Conservation (phyloP, 2,797 vertebrate species). For the Pseudotriccus pelzelni region DNA sequence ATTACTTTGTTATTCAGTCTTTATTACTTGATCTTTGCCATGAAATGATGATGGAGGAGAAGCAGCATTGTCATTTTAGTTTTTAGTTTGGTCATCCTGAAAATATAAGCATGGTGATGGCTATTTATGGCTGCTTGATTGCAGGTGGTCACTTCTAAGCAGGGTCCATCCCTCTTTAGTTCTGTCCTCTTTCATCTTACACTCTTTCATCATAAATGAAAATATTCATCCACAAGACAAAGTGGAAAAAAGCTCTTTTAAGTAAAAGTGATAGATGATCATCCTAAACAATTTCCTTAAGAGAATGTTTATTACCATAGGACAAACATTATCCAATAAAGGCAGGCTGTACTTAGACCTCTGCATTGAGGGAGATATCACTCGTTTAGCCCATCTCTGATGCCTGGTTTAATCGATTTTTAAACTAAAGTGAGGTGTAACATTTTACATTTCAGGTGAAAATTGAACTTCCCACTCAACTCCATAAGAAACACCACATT, state of each 20-base stretch:
- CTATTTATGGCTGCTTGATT: neutral
- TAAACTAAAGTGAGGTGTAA: conserved; percentile 56
- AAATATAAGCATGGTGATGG: neutral
- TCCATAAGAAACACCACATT: conserved; percentile 97
- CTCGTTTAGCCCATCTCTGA: neutral
- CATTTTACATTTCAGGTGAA: conserved; percentile 88
- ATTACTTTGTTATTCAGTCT: neutral
- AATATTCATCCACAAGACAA: neutral
- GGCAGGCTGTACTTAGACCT: neutral
- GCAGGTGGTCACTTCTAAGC: neutral
- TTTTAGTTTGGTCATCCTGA: neutral
- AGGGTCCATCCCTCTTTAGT: neutral
- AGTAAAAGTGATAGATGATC: neutral
- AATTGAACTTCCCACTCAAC: conserved; percentile 95
- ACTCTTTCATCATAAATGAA: neutral
- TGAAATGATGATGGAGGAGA: neutral
- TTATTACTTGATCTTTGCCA: neutral
- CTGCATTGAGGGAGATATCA: neutral
- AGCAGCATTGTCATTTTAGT: neutral
- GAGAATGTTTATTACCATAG: neutral
- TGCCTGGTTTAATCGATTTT: neutral
- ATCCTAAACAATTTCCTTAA: neutral
- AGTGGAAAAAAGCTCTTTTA: neutral
- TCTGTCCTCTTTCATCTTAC: neutral
- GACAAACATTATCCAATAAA: neutral